phyloP scores from a whole-genome alignment of 2,113 vertebrate species.

The Sprattus sprattus region DNA sequence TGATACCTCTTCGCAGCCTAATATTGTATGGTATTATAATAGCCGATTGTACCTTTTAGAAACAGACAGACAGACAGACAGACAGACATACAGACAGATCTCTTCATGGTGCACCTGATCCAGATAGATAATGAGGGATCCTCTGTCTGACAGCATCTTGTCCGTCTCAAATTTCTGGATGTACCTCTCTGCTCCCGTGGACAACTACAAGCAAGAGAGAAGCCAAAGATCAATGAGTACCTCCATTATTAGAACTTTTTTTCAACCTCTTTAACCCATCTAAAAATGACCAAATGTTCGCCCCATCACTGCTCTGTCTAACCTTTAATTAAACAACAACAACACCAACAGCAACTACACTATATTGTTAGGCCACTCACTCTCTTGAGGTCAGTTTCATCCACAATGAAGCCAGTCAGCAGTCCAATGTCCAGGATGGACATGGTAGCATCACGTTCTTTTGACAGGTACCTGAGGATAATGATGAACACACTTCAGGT shows the following conservation, averaged over 20 bases:
- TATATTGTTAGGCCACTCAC: background rate
- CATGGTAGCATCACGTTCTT: background rate
- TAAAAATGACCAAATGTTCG: too few species aligned
- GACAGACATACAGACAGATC: background rate
- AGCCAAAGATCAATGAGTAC: background rate
- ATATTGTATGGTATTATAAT: too few species aligned
- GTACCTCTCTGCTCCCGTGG: constrained; percentile 61
- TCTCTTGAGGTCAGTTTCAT: background rate
- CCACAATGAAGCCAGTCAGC: background rate
- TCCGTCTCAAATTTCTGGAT: constrained; percentile 74
- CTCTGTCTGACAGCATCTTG: constrained; percentile 49
- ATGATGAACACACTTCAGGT: too few species aligned
- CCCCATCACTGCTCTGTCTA: too few species aligned
- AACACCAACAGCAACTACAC: too few species aligned
- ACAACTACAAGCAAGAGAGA: constrained; percentile 53
- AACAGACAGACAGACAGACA: background rate
- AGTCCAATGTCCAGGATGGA: background rate
- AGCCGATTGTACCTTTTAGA: too few species aligned
- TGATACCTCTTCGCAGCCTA: too few species aligned
- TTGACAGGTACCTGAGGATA: background rate
- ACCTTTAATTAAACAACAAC: too few species aligned
- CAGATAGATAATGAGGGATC: constrained; percentile 76
- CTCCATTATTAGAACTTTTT: background rate
- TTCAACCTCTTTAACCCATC: too few species aligned
- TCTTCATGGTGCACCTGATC: constrained; percentile 59